phyloP scores from a whole-genome alignment of 2,113 vertebrate genomes.

The Spizaetus ornatus region DNA sequence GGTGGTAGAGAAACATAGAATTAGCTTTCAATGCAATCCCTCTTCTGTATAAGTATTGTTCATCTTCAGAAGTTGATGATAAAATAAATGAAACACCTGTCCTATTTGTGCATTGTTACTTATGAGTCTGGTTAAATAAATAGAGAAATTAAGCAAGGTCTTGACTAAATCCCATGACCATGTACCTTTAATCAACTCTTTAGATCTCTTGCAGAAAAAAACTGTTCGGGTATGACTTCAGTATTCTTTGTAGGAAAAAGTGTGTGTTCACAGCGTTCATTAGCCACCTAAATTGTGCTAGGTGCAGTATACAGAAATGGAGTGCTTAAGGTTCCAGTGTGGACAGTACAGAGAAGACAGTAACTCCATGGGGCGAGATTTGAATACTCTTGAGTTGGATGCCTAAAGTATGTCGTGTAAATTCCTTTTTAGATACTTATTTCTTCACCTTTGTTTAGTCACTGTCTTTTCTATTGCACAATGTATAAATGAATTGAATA shows the following conservation, averaged over 20 bases:
- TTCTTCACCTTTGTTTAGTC: not conserved
- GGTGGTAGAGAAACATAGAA: not conserved
- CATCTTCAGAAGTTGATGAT: not conserved
- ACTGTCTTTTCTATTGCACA: not conserved
- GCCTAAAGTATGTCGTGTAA: not conserved
- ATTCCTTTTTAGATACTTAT: not conserved
- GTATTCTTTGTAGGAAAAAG: not conserved
- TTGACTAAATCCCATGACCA: accelerated
- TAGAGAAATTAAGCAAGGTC: not conserved
- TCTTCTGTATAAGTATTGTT: not conserved
- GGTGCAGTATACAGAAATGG: not conserved
- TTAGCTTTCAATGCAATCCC: not conserved
- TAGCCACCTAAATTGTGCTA: not conserved
- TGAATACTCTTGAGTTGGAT: not conserved
- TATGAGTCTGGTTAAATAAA: not conserved
- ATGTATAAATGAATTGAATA: not conserved
- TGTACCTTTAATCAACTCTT: not conserved
- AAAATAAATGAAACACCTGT: not conserved
- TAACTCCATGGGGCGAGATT: not conserved
- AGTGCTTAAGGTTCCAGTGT: not conserved
- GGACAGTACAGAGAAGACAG: not conserved
- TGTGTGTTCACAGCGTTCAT: not conserved
- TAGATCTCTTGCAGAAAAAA: not conserved
- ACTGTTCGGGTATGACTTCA: not conserved
- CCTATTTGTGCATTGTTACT: not conserved